phyloP scores from a whole-genome alignment of 1,140 invertebrate species.

The Colletes latitarsis region DNA sequence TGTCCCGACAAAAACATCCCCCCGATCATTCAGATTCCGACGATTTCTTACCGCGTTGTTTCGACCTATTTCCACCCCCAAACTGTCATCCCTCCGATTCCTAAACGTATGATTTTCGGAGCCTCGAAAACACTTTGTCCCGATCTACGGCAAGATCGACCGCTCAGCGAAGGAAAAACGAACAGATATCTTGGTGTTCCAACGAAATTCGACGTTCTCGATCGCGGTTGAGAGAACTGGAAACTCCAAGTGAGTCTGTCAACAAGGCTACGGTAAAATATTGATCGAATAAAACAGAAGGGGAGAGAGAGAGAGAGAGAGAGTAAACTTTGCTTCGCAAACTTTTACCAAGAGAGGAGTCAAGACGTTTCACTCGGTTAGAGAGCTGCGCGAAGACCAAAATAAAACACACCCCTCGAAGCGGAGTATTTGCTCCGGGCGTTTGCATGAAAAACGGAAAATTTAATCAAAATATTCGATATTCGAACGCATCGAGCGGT shows the following conservation, averaged over 20 bases:
- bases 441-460: not conserved
- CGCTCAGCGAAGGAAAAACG: not conserved
- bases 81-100: not conserved
- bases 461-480: not conserved
- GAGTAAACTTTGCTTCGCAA: not conserved
- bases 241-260: not conserved
- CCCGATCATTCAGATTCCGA: not conserved
- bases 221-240: not conserved
- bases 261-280: conserved; percentile 1
- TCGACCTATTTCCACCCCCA: not conserved
- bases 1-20: not conserved
- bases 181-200: not conserved
- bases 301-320: not conserved
- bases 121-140: not conserved
- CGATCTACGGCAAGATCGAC: not conserved
- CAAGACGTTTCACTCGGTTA: not conserved
- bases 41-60: not conserved
- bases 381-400: not conserved
- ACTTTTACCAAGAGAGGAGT: not conserved
- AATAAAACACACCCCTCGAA: not conserved
- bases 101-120: not conserved
- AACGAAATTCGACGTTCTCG: not conserved
- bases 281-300: conserved; percentile 1
- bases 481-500: too few relatives aligned
- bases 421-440: not conserved